These are phyloP conservation scores for Eumeta japonica DNA, from an alignment of 1,140 invertebrate genomes.

Conservation along the genomic window DNA sequence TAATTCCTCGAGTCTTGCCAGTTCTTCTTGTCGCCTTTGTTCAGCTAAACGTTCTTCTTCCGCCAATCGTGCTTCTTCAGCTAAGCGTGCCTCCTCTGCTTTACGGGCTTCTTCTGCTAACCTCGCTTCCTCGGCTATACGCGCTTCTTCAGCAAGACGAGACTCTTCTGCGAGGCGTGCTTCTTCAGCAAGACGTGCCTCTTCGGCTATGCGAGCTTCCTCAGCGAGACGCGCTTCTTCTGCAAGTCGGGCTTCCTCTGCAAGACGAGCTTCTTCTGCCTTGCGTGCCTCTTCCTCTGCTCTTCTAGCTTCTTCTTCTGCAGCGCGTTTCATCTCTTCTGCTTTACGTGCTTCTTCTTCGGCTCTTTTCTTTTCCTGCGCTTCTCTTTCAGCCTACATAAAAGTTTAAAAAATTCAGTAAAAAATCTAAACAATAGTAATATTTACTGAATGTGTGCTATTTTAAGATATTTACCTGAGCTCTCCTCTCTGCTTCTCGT, in stretches of 20 bases:
- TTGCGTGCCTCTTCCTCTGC: slow-evolving; percentile 49
- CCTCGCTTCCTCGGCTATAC: slow-evolving; percentile 48
- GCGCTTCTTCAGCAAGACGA: slow-evolving; percentile 46
- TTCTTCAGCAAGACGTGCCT: slow-evolving; percentile 53
- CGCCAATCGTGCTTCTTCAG: slow-evolving; percentile 56
- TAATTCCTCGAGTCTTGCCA: slow-evolving; percentile 54
- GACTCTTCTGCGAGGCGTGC: slow-evolving; percentile 49
- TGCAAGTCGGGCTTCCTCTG: slow-evolving; percentile 21
- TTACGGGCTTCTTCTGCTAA: slow-evolving; percentile 52
- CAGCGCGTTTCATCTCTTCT: slow-evolving; percentile 47
- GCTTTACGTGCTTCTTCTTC: slow-evolving; percentile 55
- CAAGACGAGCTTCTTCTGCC: slow-evolving; percentile 53
- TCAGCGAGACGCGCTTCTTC: slow-evolving; percentile 47
- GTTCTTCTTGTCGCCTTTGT: slow-evolving; percentile 58
- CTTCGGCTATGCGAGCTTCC: slow-evolving; percentile 57
- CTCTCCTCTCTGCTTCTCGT: slow-evolving; percentile 46
- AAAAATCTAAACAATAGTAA: too few species aligned
- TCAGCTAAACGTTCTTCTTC: slow-evolving; percentile 61
- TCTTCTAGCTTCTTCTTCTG: slow-evolving; percentile 47
- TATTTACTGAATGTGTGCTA: background rate
- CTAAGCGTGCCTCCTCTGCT: slow-evolving; percentile 52
- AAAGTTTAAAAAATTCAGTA: background rate
- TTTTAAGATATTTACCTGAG: slow-evolving; percentile 33
- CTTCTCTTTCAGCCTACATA: slow-evolving; percentile 32
- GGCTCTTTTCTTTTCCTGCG: slow-evolving; percentile 41